Evolutionary conservation across 2,888 invertebrate genomes (phyloP).

Genomic region (Erynnis tages): DNA sequence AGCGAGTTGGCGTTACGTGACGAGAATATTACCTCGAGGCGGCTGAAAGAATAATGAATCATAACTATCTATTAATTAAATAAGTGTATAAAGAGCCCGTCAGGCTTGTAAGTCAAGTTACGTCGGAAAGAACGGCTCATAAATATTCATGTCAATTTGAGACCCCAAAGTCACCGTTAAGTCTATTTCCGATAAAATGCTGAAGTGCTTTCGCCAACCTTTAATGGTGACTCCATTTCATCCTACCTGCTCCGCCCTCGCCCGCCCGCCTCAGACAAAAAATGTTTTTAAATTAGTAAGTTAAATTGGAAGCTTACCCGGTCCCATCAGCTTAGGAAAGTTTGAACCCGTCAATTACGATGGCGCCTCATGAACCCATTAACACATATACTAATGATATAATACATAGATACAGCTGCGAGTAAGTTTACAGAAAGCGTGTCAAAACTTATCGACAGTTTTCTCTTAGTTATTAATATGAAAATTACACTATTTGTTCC

Average conservation of each 20-base stretch:
- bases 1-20: constrained; percentile 13
- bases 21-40: background rate
- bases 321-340: constrained; percentile 20
- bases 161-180: constrained; percentile 71
- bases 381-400: no score
- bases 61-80: constrained; percentile 24
- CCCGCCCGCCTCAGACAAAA: constrained; percentile 35
- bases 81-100: constrained; percentile 20
- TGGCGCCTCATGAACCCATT: background rate
- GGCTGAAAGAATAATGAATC: constrained; percentile 14
- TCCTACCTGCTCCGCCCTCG: constrained; percentile 24
- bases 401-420: no score
- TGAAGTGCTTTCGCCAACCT: constrained; percentile 50
- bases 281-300: constrained; percentile 42
- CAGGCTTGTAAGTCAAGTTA: constrained; percentile 41
- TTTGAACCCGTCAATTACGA: constrained; percentile 17
- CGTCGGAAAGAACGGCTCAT: constrained; percentile 65
- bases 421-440: no score
- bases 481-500: no score
- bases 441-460: no score
- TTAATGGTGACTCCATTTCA: constrained; percentile 61
- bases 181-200: constrained; percentile 72
- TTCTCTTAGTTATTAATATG: no score
- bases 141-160: constrained; percentile 76
- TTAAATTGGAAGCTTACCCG: constrained; percentile 33